Base-by-base conservation (phyloP, 2,888 invertebrate genomes). In the Drosophila monieri region DNA sequence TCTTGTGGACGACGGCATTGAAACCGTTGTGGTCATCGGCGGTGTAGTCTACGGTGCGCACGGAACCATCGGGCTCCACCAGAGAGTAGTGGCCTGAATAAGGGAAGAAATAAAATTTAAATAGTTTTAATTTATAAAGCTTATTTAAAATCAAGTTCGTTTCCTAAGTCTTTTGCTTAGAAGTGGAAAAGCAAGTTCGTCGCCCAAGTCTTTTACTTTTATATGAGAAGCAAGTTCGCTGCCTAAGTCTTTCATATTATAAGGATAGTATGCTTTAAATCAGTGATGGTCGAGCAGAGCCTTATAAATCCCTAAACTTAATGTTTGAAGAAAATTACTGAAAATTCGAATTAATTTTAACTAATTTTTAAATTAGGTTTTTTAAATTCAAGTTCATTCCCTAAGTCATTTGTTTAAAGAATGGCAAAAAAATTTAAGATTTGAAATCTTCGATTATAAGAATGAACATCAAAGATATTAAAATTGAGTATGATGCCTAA, bases 21-120 rank as follows among this genome's bases (percentile, higher is more conserved):
- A 95, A 95, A 9, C 95, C 95, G 78, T 93, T 93, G 89, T 94
- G 94, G 85, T 94, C 94, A 85, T 95, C 95, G 44, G 95, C 95
- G 18, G 94, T 93, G 89, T 95, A 95, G 72, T 94, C 93, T 41
- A 95, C 95, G 41, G 92, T 92, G 73, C 92, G 91, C 74, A 92
- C 91, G 30, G 92, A 92, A 74, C 92, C 92, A 79, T 92, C 92
- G 68, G 92, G 92, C 88, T 92, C 92, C 57, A 92, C 92, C 59
- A 92, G 88, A 30, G 92, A 92, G 85, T 94, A 94, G 85, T 94
- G 93, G 89, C 95, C 95, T 84, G 35, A 21, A 18, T 43, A 6
- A 6, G 14, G 12, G 3, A 14, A 6, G 21, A 21, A 21, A 12
- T 21, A 39, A 25, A 12, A 1, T 15, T n/a, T 10, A 1, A 10